These are phyloP conservation scores for Sphinx pinastri DNA, from an alignment of 2,888 invertebrate genomes.

Conservation along the genomic window DNA sequence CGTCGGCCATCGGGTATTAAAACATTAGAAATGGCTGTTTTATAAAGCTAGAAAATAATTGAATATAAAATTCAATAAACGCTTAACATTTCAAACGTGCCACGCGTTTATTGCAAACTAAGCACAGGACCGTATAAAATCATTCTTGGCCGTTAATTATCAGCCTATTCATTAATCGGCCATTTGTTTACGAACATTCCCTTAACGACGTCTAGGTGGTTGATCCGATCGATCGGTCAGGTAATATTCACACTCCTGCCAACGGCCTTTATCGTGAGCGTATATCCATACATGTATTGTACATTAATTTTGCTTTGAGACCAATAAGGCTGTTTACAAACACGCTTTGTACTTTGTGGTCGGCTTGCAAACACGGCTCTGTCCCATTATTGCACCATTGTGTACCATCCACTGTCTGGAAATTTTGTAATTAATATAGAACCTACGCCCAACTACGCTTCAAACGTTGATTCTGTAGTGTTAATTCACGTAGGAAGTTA, in stretches of 20 bases:
- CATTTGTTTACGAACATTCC: slow-evolving; percentile 25
- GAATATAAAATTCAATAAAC: background rate
- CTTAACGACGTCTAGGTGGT: slow-evolving; percentile 30
- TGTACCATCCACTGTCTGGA: slow-evolving; percentile 51
- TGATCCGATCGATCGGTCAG: slow-evolving; percentile 26
- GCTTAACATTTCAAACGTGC: background rate
- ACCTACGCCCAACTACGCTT: slow-evolving; percentile 8
- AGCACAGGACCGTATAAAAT: background rate
- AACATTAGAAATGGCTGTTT: too few species aligned
- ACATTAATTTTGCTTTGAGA: slow-evolving; percentile 64
- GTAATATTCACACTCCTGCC: slow-evolving; percentile 25
- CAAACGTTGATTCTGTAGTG: background rate
- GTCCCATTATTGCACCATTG: slow-evolving; percentile 63
- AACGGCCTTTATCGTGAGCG: slow-evolving; percentile 15
- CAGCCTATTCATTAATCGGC: slow-evolving; percentile 25
- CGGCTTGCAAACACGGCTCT: slow-evolving; percentile 56
- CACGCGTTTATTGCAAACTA: background rate
- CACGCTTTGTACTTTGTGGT: slow-evolving; percentile 70
- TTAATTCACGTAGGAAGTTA: background rate
- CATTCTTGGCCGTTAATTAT: slow-evolving; percentile 20
- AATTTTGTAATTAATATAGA: slow-evolving; percentile 62
- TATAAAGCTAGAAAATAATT: background rate
- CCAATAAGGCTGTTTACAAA: slow-evolving; percentile 69
- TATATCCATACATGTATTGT: slow-evolving; percentile 29
- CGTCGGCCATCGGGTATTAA: background rate